A percentile compares a stretch with the other conserved stretches of the same genome.
Evolutionary conservation across 2,888 invertebrate genomes (phyloP).

Genomic region (Stenotaenia linearis): DNA sequence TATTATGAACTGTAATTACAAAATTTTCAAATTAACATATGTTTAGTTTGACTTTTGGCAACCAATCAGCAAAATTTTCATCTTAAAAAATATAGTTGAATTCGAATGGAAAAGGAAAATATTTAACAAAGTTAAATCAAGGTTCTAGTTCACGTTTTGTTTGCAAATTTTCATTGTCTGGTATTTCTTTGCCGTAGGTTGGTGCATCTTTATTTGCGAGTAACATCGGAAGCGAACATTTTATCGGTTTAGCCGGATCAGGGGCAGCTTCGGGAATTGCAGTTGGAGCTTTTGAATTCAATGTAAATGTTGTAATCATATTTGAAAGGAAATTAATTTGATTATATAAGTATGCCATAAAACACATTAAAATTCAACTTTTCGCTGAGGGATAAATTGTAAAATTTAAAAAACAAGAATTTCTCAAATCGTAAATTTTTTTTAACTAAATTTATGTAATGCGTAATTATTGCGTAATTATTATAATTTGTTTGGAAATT

Average conservation of each 20-base stretch:
- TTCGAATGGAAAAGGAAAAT: neutral
- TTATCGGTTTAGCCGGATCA: constrained; percentile 52
- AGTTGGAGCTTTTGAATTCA: constrained; percentile 52
- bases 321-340: neutral
- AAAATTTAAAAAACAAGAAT: too few species aligned
- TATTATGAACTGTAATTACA: neutral
- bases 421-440: too few species aligned
- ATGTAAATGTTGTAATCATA: constrained; percentile 42
- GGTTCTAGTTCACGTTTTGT: neutral
- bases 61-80: neutral
- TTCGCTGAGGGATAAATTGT: too few species aligned
- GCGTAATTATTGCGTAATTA: too few species aligned
- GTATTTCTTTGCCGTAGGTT: constrained; percentile 42
- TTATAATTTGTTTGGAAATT: too few species aligned
- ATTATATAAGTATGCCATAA: too few species aligned
- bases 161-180: neutral
- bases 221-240: constrained; percentile 53
- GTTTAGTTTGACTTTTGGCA: neutral
- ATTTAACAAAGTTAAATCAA: constrained; percentile 30
- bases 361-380: too few species aligned
- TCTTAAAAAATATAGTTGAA: neutral
- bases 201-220: constrained; percentile 53
- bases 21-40: neutral
- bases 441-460: too few species aligned
- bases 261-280: constrained; percentile 51